Evolutionary conservation across 2,113 vertebrate species (phyloP).

Genomic region (Ameiurus melas): DNA sequence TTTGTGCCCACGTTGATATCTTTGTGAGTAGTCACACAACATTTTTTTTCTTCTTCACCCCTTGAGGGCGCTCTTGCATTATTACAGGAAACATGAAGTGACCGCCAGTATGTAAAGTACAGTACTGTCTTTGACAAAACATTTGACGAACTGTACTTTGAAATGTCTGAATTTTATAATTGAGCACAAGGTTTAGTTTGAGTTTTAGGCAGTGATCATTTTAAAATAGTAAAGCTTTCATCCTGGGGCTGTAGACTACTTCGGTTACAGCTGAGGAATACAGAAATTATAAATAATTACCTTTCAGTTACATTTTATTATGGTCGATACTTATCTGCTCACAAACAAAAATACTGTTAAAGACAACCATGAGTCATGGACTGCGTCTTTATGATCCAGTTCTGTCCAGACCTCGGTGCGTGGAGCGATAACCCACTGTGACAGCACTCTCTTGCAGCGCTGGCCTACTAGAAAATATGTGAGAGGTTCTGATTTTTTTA

Average conservation of each 20-base stretch:
- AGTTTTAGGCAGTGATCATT: not conserved
- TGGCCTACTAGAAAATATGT: not conserved
- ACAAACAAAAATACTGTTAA: not conserved
- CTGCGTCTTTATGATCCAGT: not conserved
- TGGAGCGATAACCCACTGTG: not conserved
- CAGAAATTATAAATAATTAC: not conserved
- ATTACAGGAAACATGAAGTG: not conserved
- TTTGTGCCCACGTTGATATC: not conserved
- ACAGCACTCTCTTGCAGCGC: not conserved
- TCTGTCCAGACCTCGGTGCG: not conserved
- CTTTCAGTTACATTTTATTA: not conserved
- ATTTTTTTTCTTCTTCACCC: not conserved
- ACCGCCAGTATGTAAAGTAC: not conserved
- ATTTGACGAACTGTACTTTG: not conserved
- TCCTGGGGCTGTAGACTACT: not conserved
- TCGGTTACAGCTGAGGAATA: not conserved
- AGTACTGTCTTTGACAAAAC: not conserved
- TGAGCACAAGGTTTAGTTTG: not conserved
- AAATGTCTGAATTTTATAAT: not conserved
- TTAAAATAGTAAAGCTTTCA: not conserved
- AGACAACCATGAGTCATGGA: not conserved
- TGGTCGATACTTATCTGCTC: too few relatives aligned
- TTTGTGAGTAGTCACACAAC: not conserved
- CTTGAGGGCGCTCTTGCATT: conserved; percentile 30
- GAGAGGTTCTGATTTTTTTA: not conserved